Evolutionary conservation across 2,888 invertebrate species (phyloP).

Genomic region (Tetranychus piercei): DNA sequence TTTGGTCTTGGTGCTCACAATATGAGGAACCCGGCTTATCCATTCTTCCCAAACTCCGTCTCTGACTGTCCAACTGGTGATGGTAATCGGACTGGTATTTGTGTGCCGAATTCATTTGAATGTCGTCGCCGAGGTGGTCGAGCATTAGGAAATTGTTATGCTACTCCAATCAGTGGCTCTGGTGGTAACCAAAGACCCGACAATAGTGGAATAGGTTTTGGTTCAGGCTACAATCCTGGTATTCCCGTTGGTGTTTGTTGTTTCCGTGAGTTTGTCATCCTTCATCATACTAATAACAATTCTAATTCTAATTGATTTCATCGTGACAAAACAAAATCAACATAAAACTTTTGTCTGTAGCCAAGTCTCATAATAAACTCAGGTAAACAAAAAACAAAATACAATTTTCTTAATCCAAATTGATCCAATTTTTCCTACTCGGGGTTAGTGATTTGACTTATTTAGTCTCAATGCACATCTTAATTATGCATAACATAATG

Average conservation of each 20-base stretch:
- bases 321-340: background rate
- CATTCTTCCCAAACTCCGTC: conserved; percentile 6
- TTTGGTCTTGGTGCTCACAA: background rate
- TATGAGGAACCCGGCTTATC: conserved; percentile 4
- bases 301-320: background rate
- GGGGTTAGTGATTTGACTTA: no score
- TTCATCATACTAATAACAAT: background rate
- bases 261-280: conserved; percentile 15
- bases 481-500: no score
- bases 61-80: conserved; percentile 20
- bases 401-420: no score
- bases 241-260: conserved; percentile 21
- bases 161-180: conserved; percentile 10
- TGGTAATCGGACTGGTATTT: conserved; percentile 20
- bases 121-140: conserved; percentile 18
- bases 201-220: background rate
- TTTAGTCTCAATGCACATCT: no score
- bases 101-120: conserved; percentile 16
- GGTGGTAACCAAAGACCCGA: conserved; percentile 7
- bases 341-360: background rate
- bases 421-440: no score
- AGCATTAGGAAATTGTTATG: conserved; percentile 18
- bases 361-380: background rate
- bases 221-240: conserved; percentile 11
- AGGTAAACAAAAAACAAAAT: background rate